phyloP scores from a whole-genome alignment of 2,113 vertebrate genomes.

The Corynorhinus townsendii region DNA sequence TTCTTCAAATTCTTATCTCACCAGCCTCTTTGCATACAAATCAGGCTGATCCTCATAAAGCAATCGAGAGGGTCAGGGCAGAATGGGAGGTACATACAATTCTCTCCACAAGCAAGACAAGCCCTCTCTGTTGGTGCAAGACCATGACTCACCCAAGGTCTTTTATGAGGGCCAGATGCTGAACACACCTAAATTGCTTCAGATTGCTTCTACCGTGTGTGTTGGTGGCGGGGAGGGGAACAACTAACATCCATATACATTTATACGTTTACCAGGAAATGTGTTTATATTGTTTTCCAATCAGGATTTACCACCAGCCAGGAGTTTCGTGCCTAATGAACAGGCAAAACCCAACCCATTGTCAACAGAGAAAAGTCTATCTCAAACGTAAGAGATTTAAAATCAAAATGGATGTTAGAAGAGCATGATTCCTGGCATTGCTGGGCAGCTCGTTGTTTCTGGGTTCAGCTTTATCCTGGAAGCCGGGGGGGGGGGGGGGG shows the following conservation, averaged over 20 bases:
- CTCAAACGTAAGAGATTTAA: constrained; percentile 68
- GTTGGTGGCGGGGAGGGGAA: constrained; percentile 46
- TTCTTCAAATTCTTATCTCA: constrained; percentile 21
- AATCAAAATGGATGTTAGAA: constrained; percentile 70
- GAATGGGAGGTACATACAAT: constrained; percentile 49
- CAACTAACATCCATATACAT: constrained; percentile 50
- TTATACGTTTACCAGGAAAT: constrained; percentile 64
- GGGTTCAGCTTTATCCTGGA: neutral
- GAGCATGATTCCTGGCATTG: constrained; percentile 28
- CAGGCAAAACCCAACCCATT: constrained; percentile 19
- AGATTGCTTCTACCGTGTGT: constrained; percentile 49
- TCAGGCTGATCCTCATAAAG: constrained; percentile 74
- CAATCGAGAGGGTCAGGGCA: constrained; percentile 62
- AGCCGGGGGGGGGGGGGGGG: neutral
- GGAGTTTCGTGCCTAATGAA: constrained; percentile 74
- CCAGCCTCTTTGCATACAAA: constrained; percentile 62
- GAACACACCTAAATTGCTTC: constrained; percentile 70
- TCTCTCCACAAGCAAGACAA: constrained; percentile 73
- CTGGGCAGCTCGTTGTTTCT: neutral
- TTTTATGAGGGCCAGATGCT: constrained; percentile 82
- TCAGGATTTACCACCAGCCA: constrained; percentile 82
- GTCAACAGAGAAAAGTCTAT: constrained; percentile 63
- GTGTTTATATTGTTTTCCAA: constrained; percentile 77
- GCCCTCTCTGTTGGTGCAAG: constrained; percentile 66
- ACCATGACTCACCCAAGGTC: constrained; percentile 77